Percentiles rank a stretch among this genome's conserved stretches.
These are phyloP conservation scores for Escarpia spicata DNA, from an alignment of 2,888 invertebrate genomes.

Conservation along the genomic window DNA sequence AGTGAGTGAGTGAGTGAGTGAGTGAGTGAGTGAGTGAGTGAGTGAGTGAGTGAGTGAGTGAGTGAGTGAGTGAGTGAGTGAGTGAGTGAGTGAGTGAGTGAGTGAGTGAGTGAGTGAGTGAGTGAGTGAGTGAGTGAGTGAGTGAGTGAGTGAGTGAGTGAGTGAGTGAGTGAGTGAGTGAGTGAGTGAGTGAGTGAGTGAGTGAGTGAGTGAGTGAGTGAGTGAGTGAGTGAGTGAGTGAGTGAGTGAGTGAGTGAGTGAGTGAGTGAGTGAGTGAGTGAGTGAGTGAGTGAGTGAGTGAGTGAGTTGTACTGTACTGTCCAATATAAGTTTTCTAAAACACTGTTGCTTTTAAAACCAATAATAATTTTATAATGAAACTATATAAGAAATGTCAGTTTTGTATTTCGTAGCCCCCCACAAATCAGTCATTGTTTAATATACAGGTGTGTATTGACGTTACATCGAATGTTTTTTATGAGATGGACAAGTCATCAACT, in stretches of 20 bases:
- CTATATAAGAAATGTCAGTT: no score
- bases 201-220: slow-evolving; percentile 19
- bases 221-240: slow-evolving; percentile 18
- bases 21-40: background rate
- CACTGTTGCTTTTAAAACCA: no score
- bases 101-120: slow-evolving; percentile 19
- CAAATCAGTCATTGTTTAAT: no score
- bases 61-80: slow-evolving; percentile 17
- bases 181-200: slow-evolving; percentile 19
- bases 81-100: slow-evolving; percentile 19
- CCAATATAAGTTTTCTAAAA: no score
- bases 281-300: background rate
- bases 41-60: no score
- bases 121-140: background rate
- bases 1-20: background rate
- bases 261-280: slow-evolving; percentile 19
- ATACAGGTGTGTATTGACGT: no score
- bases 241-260: slow-evolving; percentile 19
- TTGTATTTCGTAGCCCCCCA: no score
- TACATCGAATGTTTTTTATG: background rate
- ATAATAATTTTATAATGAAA: no score
- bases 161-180: background rate
- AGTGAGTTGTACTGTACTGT: no score
- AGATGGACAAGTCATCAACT: background rate
- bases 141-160: no score